phyloP scores from a whole-genome alignment of 2,797 vertebrate genomes.

The Pempheris klunzingeri region DNA sequence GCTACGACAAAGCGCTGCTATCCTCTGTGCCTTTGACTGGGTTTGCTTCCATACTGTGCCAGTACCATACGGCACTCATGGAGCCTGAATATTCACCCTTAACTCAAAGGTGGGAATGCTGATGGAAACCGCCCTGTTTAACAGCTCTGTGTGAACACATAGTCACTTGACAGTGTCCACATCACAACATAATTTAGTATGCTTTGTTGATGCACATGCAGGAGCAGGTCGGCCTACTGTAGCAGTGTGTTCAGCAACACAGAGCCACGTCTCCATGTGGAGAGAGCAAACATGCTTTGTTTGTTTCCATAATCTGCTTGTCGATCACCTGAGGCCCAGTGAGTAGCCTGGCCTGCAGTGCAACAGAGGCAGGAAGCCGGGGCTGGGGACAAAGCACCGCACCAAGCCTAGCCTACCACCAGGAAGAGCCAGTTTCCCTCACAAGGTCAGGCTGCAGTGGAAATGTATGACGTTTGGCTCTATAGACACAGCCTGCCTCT shows the following conservation, averaged over 20 bases:
- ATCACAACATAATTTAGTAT: slow-evolving; percentile 8
- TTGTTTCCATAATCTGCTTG: slow-evolving; percentile 85
- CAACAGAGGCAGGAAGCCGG: slow-evolving; percentile 77
- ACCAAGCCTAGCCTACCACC: slow-evolving; percentile 68
- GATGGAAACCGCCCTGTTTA: slow-evolving; percentile 19
- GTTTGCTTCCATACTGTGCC: slow-evolving; percentile 78
- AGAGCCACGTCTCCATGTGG: slow-evolving; percentile 63
- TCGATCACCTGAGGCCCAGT: slow-evolving; percentile 80
- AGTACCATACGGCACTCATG: slow-evolving; percentile 69
- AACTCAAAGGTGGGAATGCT: slow-evolving; percentile 64
- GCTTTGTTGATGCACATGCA: slow-evolving; percentile 53
- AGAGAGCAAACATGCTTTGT: slow-evolving; percentile 81
- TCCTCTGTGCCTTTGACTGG: slow-evolving; percentile 73
- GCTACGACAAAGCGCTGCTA: slow-evolving; percentile 76
- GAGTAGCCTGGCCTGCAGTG: slow-evolving; percentile 53
- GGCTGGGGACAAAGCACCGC: slow-evolving; percentile 70
- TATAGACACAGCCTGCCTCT: slow-evolving; percentile 49
- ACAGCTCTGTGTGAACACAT: slow-evolving; percentile 29
- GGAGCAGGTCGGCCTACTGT: slow-evolving; percentile 35
- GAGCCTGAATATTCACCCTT: slow-evolving; percentile 54
- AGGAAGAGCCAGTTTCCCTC: slow-evolving; percentile 82
- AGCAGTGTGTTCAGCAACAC: slow-evolving; percentile 48
- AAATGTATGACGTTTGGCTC: slow-evolving; percentile 58
- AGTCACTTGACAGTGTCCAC: slow-evolving; percentile 29
- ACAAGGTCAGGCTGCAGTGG: slow-evolving; percentile 74